phyloP scores from a whole-genome alignment of 2,888 invertebrate species.

The Acrobasis suavella region DNA sequence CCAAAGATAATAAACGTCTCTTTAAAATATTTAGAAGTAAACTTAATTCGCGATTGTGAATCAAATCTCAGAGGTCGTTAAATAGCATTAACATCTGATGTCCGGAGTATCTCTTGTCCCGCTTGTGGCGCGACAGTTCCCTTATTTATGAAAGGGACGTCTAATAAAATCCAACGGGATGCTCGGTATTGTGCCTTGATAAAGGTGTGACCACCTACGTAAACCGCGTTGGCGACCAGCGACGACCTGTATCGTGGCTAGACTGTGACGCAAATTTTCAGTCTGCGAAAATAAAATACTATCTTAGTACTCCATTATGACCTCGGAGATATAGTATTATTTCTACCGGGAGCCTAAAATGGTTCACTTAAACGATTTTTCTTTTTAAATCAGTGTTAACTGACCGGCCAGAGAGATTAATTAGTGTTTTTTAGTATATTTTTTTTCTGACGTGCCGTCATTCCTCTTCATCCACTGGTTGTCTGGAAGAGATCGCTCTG shows the following conservation, averaged over 20 bases:
- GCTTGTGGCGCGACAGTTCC: conserved; percentile 38
- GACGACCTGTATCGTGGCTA: neutral
- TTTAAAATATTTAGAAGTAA: conserved; percentile 5
- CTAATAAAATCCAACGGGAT: conserved; percentile 63
- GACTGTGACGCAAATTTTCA: neutral
- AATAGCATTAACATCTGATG: conserved; percentile 20
- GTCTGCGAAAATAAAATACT: neutral
- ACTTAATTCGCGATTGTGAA: conserved; percentile 12
- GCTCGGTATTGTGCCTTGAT: conserved; percentile 62
- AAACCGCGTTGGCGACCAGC: conserved; percentile 45
- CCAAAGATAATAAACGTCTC: too few relatives aligned
- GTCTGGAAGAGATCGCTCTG: too few relatives aligned
- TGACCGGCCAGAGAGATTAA: too few relatives aligned
- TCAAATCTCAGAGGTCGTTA: conserved; percentile 17
- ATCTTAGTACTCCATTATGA: too few relatives aligned
- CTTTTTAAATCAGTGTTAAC: too few relatives aligned
- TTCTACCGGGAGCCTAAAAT: too few relatives aligned
- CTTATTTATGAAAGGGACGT: conserved; percentile 65
- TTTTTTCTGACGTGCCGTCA: too few relatives aligned
- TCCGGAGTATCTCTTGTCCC: conserved; percentile 36
- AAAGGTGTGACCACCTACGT: conserved; percentile 75
- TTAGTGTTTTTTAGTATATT: too few relatives aligned
- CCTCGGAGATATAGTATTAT: too few relatives aligned
- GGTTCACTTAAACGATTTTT: too few relatives aligned
- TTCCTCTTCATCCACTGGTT: too few relatives aligned